Conservation (phyloP, 2,888 invertebrate genomes). For the Seira sanloemensis region DNA sequence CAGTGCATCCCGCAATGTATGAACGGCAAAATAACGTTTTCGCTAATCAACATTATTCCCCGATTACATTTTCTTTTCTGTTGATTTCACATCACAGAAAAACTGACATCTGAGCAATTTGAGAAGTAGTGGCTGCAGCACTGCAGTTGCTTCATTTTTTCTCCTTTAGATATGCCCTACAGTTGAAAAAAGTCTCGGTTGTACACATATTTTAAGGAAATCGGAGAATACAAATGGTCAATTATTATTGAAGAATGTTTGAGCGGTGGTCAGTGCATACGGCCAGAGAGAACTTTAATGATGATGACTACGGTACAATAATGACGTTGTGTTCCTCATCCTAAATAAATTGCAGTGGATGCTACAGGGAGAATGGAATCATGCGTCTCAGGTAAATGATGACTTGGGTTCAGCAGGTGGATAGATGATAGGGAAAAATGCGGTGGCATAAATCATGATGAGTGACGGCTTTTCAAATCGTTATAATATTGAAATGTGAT, state of each 20-base stretch:
- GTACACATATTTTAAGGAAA: constrained; percentile 30
- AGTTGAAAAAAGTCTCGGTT: constrained; percentile 34
- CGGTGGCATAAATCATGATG: constrained; percentile 45
- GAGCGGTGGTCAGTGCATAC: constrained; percentile 1
- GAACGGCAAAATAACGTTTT: not conserved
- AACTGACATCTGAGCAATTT: not conserved
- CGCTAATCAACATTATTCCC: not conserved
- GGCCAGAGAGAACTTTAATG: constrained; percentile 23
- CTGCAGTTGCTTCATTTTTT: not conserved
- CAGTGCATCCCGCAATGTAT: too few species aligned
- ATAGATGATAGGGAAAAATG: constrained; percentile 10
- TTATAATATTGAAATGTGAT: constrained; percentile 9
- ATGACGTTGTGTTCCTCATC: too few species aligned
- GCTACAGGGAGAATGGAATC: constrained; percentile 4
- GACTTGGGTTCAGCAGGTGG: not conserved
- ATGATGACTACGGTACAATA: constrained; percentile 2
- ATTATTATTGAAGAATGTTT: constrained; percentile 40
- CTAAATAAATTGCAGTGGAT: too few species aligned
- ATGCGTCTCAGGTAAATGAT: not conserved
- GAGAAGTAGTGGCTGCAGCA: not conserved
- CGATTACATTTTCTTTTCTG: not conserved
- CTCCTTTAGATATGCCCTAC: not conserved
- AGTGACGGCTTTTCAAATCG: constrained; percentile 34
- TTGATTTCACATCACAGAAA: not conserved
- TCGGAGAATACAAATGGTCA: constrained; percentile 53